Percentiles rank a stretch among this genome's conserved stretches.
Evolutionary conservation across 2,113 vertebrate species (phyloP).

Genomic region (Charadrius vociferus): DNA sequence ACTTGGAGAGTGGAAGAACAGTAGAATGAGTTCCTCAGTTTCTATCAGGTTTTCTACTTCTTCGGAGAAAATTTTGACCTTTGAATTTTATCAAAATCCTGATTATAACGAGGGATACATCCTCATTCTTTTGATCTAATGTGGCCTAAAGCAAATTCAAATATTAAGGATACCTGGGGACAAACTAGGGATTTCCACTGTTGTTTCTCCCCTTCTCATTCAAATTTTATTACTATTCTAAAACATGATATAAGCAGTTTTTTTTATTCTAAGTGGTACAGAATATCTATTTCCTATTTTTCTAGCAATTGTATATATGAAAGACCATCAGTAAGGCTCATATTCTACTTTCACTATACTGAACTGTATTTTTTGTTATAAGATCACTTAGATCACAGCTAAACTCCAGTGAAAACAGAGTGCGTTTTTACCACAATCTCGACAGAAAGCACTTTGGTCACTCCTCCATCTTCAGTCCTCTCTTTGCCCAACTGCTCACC

Average conservation of each 20-base stretch:
- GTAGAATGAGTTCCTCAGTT: background rate
- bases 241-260: background rate
- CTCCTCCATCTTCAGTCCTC: background rate
- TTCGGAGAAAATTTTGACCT: background rate
- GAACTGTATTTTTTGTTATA: background rate
- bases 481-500: background rate
- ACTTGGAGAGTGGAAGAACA: background rate
- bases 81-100: background rate
- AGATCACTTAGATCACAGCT: background rate
- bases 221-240: background rate
- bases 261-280: background rate
- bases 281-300: background rate
- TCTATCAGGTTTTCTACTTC: background rate
- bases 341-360: background rate
- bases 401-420: fast-evolving
- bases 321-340: background rate
- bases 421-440: background rate
- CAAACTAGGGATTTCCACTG: background rate
- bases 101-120: background rate
- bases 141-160: background rate
- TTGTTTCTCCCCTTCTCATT: background rate
- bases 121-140: background rate
- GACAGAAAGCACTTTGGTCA: background rate
- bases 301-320: background rate
- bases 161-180: background rate